These are phyloP conservation scores for Pogonomyrmex barbatus DNA, from an alignment of 1,140 invertebrate species.

Conservation along the genomic window DNA sequence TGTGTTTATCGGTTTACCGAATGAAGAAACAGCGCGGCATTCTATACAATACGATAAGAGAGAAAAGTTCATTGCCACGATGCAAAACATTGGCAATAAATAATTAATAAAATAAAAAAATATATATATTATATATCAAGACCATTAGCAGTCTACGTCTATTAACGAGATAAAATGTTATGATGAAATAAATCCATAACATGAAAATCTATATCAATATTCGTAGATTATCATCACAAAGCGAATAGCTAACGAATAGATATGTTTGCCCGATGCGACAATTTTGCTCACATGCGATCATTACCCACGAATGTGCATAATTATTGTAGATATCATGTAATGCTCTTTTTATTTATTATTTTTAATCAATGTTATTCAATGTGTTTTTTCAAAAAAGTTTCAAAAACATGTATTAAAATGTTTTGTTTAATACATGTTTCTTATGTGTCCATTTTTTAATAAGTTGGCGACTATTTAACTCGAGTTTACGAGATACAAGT, in stretches of 20 bases:
- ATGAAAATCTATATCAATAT: slow-evolving; percentile 9
- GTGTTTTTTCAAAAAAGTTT: not conserved
- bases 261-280: not conserved
- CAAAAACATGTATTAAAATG: too few relatives aligned
- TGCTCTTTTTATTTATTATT: not conserved
- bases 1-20: slow-evolving; percentile 34
- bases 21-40: not conserved
- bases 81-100: not conserved
- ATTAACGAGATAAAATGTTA: not conserved
- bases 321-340: not conserved
- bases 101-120: not conserved
- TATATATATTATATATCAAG: not conserved
- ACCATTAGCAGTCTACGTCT: not conserved
- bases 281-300: slow-evolving; percentile 12
- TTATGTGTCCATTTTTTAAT: not conserved
- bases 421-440: not conserved
- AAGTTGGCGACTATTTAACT: not conserved
- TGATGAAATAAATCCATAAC: not conserved
- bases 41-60: not conserved
- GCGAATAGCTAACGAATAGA: not conserved
- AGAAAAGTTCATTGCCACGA: too few relatives aligned
- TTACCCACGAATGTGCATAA: not conserved
- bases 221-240: not conserved
- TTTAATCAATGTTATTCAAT: not conserved
- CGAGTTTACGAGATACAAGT: not conserved